These are phyloP conservation scores for Silurus lanzhouensis DNA, from an alignment of 2,797 vertebrate species.

Conservation along the genomic window DNA sequence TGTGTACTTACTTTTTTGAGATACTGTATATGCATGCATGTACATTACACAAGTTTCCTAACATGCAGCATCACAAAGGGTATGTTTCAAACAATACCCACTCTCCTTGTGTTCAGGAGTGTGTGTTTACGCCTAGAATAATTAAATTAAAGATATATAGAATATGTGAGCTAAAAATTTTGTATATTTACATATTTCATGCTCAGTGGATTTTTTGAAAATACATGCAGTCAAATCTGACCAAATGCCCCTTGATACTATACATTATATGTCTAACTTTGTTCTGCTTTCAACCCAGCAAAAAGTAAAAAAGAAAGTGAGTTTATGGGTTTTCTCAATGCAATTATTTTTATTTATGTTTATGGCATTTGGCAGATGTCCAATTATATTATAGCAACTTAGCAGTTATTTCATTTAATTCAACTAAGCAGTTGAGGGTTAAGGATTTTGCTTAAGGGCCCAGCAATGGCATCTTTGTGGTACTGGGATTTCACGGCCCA, in stretches of 20 bases:
- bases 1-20: no score
- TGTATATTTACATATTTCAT: not conserved
- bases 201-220: not conserved
- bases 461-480: no score
- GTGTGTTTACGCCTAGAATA: constrained; percentile 41
- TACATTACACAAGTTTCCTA: constrained; percentile 51
- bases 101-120: constrained; percentile 44
- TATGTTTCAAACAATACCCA: constrained; percentile 55
- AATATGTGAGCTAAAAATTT: constrained; percentile 28
- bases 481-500: no score
- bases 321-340: not conserved
- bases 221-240: not conserved
- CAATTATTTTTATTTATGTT: no score
- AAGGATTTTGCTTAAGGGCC: no score
- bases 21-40: constrained; percentile 32
- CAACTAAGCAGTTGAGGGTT: no score
- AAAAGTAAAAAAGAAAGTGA: not conserved
- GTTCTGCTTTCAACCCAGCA: not conserved
- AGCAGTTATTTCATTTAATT: no score
- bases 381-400: no score
- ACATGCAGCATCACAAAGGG: constrained; percentile 42
- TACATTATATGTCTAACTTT: not conserved
- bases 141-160: not conserved
- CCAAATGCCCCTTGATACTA: not conserved
- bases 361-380: no score